phyloP scores from a whole-genome alignment of 2,888 invertebrate genomes.

The Salpingus planirostris region DNA sequence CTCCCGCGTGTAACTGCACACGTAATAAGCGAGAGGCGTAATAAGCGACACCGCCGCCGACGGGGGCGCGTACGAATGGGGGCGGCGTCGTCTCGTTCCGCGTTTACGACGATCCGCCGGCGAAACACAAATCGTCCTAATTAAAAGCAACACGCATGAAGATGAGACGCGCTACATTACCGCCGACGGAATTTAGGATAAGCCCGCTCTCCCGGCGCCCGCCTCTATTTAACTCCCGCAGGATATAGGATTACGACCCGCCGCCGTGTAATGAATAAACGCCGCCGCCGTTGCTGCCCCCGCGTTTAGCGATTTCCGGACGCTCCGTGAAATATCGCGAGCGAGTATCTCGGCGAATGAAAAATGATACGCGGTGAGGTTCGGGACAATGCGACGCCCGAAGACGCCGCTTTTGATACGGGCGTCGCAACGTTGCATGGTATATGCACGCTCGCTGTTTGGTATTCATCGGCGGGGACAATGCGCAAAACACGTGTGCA shows the following conservation, averaged over 20 bases:
- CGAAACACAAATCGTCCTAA: conserved; percentile 19
- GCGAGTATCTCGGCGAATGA: too few relatives aligned
- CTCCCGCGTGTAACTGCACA: too few relatives aligned
- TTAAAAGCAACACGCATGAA: conserved; percentile 20
- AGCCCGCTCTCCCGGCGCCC: conserved; percentile 8
- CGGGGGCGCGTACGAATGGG: conserved; percentile 5
- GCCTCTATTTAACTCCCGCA: neutral
- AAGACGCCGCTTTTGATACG: too few relatives aligned
- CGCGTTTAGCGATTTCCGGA: neutral
- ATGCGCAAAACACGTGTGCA: conserved; percentile 29
- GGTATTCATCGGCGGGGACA: conserved; percentile 25
- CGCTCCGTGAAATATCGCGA: too few relatives aligned
- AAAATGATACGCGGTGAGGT: too few relatives aligned
- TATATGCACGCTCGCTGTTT: too few relatives aligned
- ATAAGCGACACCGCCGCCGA: neutral
- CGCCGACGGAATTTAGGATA: conserved; percentile 13
- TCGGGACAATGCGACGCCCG: too few relatives aligned
- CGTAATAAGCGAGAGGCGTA: too few relatives aligned
- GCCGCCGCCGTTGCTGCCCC: conserved; percentile 5
- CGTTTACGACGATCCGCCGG: conserved; percentile 7
- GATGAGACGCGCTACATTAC: conserved; percentile 11
- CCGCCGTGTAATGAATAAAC: conserved; percentile 8
- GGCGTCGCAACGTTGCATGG: too few relatives aligned
- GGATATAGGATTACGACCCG: conserved; percentile 1
- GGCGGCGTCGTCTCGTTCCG: conserved; percentile 9